Evolutionary conservation across 2,797 vertebrate genomes (phyloP), one percentile per base, ranked within the genome.

Genomic region (Anableps anableps): DNA sequence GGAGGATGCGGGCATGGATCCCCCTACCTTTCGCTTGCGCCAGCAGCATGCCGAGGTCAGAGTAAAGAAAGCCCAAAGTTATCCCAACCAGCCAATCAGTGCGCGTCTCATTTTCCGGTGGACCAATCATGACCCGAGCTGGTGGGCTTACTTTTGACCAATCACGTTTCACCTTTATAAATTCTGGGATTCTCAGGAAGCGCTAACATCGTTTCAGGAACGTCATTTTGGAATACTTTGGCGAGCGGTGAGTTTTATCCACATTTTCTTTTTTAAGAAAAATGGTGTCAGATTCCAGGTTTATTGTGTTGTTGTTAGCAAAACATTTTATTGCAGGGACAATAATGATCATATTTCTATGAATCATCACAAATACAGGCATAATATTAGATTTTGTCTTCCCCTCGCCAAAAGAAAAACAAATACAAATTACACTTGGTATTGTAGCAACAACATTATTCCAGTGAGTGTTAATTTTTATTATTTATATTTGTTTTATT

Each of bases 1-100:
- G 81, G 85, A 84, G 83, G 78, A 87, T 85, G 86, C 80, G 72
- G 87, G 87, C 76, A 80, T 88, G 76, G 82, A 86, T 88, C 80
- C 85, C 83, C 26, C 82, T 84, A 86, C 84, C 55, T 88, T 84
- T 86, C 75, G 77, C 50, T 1, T 51, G 50, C 48, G 41, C 45
- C 45, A 10, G 2, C 45, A 47, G 11, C 45, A 43, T 43, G n/a
- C n/a, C n/a, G n/a, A n/a, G n/a, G n/a, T 45, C 3, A 47, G 45
- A 50, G 1, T 16, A 48, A 48, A 50, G 48, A 1, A 45, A 7
- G 43, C 43, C 43, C 8, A 9, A 51, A 51, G 50, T 51, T 19
- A 51, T 9, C 4, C 11, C n/a, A 29, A 29, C 55, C 11, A 34
- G 14, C 58, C 58, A 62, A 34, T 62, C 16, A 29, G 31, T 17